Base-by-base conservation (phyloP, 1,140 invertebrate species). In the Pogonomyrmex californicus region DNA sequence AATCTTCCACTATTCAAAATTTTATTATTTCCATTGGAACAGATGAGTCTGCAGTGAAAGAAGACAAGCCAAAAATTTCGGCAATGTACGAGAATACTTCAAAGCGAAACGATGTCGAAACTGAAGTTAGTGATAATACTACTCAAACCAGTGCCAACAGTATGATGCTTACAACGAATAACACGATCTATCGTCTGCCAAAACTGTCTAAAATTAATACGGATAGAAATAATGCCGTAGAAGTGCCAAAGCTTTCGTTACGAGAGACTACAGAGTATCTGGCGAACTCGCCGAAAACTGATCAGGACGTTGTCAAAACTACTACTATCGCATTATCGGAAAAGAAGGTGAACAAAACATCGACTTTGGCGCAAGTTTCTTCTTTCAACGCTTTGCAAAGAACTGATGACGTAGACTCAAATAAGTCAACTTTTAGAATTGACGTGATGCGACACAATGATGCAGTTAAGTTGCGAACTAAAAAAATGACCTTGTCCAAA, bases 151-250 rank as follows among this genome's bases (percentile, higher is more conserved):
- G 75, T 62, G 76, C 82, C 77, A 77, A 49, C 47, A 73, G 2
- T 58, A 63, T 47, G 33, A 76, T 36, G 49, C 66, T 71, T 30
- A 60, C 47, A 30, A 58, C 81, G 58, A 83, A 66, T 79, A 70
- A 3, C 23, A 58, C 47, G 47, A 62, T 65, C 54, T 5, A 73
- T 75, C 81, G 78, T 68, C 79, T 92, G 92, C 92, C 92, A 92
- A 92, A 91, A 88, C 66, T 68, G 85, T 89, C 91, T 90, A 91
- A 88, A 92, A 92, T 92, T 91, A 92, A 91, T 92, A 62, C 87
- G 73, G 90, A 91, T 91, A 88, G 85, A 91, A 91, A 91, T 91
- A 91, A 91, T 91, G 49, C 90, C 89, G 87, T 91, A 91, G 85
- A 91, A 90, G 89, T 87, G 90, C 83, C 90, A 91, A 86, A 89